Percentiles rank a stretch among this genome's conserved stretches.
These are phyloP conservation scores for Cheilosia urbana DNA, from an alignment of 2,888 invertebrate species.

Conservation along the genomic window DNA sequence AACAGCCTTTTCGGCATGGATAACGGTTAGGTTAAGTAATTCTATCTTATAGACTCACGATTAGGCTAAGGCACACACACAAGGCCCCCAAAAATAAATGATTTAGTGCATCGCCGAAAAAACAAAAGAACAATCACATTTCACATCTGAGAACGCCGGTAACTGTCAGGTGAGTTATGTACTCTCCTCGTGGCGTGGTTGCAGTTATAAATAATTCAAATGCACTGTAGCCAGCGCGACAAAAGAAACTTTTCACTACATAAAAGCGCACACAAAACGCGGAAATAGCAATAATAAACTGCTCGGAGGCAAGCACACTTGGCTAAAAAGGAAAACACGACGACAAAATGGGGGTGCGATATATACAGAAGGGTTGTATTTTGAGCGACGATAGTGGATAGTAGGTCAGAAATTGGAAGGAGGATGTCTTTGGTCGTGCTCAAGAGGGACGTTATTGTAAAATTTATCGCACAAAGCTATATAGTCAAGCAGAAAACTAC, in stretches of 20 bases:
- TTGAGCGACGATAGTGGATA: neutral
- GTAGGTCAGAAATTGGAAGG: slow-evolving; percentile 22
- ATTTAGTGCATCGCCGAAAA: neutral
- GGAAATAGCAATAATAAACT: slow-evolving; percentile 33
- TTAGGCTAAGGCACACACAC: neutral
- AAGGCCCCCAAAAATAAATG: neutral
- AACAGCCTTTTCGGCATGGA: slow-evolving; percentile 9
- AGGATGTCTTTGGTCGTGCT: slow-evolving; percentile 24
- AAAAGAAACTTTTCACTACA: slow-evolving; percentile 6
- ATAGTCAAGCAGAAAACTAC: neutral
- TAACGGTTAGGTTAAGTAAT: slow-evolving; percentile 38
- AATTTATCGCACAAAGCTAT: slow-evolving; percentile 16
- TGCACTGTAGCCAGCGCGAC: slow-evolving; percentile 9
- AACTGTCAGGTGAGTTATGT: slow-evolving; percentile 42
- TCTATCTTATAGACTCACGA: slow-evolving; percentile 23
- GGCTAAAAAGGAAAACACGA: neutral
- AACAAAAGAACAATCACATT: neutral
- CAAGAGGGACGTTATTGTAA: slow-evolving; percentile 20
- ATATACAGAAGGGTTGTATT: neutral
- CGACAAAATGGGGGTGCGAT: neutral
- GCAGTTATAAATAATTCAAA: slow-evolving; percentile 44
- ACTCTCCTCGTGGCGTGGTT: slow-evolving; percentile 1
- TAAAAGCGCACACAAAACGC: slow-evolving; percentile 17
- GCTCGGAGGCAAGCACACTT: slow-evolving; percentile 15
- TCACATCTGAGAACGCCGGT: neutral